phyloP scores from a whole-genome alignment of 37 sponge, comb jelly and placozoan species.

The Aphrocallistes beatrix region DNA sequence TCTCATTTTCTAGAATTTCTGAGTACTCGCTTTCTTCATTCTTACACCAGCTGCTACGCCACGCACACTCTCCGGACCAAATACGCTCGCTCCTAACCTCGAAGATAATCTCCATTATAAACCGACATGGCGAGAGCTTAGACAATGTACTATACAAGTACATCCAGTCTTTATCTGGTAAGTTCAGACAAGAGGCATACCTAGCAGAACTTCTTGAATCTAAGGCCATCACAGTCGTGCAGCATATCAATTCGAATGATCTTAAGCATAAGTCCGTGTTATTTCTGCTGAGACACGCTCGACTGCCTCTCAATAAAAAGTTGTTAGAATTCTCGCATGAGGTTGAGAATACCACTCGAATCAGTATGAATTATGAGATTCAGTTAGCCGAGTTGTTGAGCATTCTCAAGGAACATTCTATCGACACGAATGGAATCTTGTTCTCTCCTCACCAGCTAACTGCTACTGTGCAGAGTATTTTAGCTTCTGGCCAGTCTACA shows the following conservation, averaged over 20 bases:
- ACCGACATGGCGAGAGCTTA: background rate
- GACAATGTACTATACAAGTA: background rate
- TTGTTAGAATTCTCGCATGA: background rate
- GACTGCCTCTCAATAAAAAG: background rate
- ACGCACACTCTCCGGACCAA: background rate
- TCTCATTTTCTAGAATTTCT: background rate
- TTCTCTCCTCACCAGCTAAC: background rate
- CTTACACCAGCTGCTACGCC: background rate
- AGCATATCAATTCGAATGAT: background rate
- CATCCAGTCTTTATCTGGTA: background rate
- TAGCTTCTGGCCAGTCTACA: background rate
- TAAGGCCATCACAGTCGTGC: background rate
- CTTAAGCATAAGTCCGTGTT: background rate
- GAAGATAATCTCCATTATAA: conserved; percentile 3
- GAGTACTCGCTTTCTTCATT: background rate
- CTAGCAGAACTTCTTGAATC: background rate
- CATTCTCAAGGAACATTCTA: background rate
- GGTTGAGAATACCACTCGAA: background rate
- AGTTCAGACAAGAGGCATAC: background rate
- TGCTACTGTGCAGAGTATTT: background rate
- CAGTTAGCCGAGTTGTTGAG: background rate
- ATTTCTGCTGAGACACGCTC: background rate
- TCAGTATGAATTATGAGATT: background rate
- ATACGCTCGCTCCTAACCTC: background rate
- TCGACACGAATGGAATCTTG: background rate